Evolutionary conservation across 37 sponge, comb jelly and placozoan species (phyloP).

Genomic region (Oscarella lobularis): DNA sequence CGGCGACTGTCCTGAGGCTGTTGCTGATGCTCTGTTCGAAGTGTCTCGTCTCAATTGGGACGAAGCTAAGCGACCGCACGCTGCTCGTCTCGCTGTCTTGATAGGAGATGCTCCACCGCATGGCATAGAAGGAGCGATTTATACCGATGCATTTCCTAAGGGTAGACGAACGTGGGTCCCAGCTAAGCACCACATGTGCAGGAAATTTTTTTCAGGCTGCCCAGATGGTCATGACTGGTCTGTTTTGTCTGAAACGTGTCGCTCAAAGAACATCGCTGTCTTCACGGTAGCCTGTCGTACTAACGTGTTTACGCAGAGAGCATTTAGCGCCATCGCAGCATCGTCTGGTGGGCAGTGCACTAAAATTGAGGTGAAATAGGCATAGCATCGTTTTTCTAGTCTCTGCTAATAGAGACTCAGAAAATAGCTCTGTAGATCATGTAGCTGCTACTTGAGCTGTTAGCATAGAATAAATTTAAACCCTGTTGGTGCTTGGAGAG

Average conservation of each 20-base stretch:
- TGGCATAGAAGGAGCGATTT: not conserved
- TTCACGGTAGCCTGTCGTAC: not conserved
- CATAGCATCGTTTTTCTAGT: too few relatives aligned
- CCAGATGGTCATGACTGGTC: not conserved
- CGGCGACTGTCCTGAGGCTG: not conserved
- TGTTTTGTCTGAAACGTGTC: not conserved
- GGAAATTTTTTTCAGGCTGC: not conserved
- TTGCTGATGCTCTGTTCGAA: not conserved
- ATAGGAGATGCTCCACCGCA: slow-evolving; percentile 3
- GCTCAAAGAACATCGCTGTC: not conserved
- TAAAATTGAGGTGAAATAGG: not conserved
- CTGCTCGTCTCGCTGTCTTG: not conserved
- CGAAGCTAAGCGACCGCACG: not conserved
- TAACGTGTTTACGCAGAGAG: not conserved
- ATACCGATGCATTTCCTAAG: not conserved
- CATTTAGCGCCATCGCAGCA: not conserved
- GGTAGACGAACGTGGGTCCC: too few relatives aligned
- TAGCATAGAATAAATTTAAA: too few relatives aligned
- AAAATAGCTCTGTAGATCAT: too few relatives aligned
- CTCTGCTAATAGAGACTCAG: too few relatives aligned
- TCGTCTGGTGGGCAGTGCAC: not conserved
- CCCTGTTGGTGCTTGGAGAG: too few relatives aligned
- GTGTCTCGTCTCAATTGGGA: not conserved
- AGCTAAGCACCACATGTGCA: too few relatives aligned
- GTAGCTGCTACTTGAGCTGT: too few relatives aligned